Base-by-base conservation (phyloP, 2,113 vertebrate species). In the Trinectes maculatus region DNA sequence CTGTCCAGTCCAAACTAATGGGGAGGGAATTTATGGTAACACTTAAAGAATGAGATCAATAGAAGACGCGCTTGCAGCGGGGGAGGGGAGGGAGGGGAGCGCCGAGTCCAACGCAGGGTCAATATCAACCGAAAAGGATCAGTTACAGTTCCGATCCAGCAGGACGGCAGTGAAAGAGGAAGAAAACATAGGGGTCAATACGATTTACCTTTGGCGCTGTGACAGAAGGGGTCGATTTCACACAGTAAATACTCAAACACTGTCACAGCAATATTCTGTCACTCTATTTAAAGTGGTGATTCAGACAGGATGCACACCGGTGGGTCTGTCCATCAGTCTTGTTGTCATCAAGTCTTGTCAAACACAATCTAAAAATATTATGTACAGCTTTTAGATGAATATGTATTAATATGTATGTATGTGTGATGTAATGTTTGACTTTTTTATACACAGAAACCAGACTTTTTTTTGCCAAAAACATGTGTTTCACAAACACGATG, bases 41-140 rank as follows among this genome's bases (percentile, higher is more conserved):
- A 91, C 91, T 92, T 89, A 91, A 89, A 85, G 86, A 87, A 86
- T 82, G 75, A 70, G 83, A 91, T 92, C 90, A 86, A 93, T 93
- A 89, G 77, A 44, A 66, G 72, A 61, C 33, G 33, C 13, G 54
- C 79, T 74, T 85, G 66, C 56, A 88, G 73, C 31, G 40, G 69
- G n/a, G 47, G 77, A 68, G 71, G 75, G 67, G 60, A 4, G 64
- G 71, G 22, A 54, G 63, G 71, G 40, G 51, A 39, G 40, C 15
- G 48, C 39, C 21, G 43, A n/a, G 61, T 52, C 61, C 60, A 40
- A 34, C n/a, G 21, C 52, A 53, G 60, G 75, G 85, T 85, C 85
- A 87, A 85, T 86, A 86, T 49, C 48, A 39, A 52, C 64, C 51
- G 64, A 73, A 59, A 33, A 29, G 71, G 83, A 84, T 89, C 77